Conservation (phyloP, 2,888 invertebrate species). For the Tiliacea citrago region DNA sequence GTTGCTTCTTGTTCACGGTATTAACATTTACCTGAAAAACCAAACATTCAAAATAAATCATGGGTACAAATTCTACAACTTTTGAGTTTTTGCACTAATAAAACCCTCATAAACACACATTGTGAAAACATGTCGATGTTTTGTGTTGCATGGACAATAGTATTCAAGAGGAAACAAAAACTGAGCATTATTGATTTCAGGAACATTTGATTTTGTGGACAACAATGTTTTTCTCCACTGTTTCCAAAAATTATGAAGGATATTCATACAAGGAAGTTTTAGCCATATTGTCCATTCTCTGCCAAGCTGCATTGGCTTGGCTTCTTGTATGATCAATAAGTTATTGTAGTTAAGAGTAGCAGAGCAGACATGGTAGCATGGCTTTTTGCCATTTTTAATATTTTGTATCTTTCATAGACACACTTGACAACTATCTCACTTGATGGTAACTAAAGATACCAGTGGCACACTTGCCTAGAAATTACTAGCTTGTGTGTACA, state of each 20-base stretch:
- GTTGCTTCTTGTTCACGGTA: neutral
- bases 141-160: neutral
- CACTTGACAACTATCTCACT: neutral
- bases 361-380: neutral
- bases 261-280: neutral
- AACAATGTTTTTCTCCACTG: neutral
- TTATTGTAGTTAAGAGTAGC: neutral
- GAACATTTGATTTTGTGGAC: neutral
- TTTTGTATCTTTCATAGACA: neutral
- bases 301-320: neutral
- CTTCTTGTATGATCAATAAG: neutral
- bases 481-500: neutral
- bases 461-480: neutral
- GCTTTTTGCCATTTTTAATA: neutral
- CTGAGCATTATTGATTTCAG: neutral
- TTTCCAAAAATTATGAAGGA: neutral
- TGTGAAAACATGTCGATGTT: neutral
- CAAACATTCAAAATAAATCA: conserved; percentile 1
- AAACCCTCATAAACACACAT: neutral
- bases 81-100: neutral
- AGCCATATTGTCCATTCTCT: neutral
- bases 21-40: conserved; percentile 19
- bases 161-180: neutral
- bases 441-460: neutral
- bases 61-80: neutral